Percentiles rank a stretch among this genome's conserved stretches.
Conservation (phyloP, 2,888 invertebrate species). For the Agrochola circellaris region DNA sequence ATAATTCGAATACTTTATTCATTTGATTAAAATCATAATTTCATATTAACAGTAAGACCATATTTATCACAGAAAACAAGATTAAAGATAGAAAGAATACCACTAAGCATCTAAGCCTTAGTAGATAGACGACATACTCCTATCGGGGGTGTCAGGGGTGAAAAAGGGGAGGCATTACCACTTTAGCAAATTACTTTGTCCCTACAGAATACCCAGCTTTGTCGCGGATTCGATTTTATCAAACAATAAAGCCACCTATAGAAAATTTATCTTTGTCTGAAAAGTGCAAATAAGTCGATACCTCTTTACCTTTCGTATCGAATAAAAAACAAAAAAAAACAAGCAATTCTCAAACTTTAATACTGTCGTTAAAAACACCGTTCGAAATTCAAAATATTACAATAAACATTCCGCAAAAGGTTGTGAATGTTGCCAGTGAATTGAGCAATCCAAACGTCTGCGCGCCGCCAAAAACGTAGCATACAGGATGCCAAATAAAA, state of each 20-base stretch:
- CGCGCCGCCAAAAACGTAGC: slow-evolving; percentile 55
- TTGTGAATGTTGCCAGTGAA: slow-evolving; percentile 55
- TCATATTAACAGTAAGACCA: slow-evolving; percentile 11
- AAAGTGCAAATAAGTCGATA: slow-evolving; percentile 48
- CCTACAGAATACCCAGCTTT: slow-evolving; percentile 76
- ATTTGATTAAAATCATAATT: slow-evolving; percentile 4
- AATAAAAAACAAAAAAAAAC: slow-evolving; percentile 7
- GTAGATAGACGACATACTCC: slow-evolving; percentile 65
- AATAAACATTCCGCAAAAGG: slow-evolving; percentile 63
- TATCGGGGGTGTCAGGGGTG: slow-evolving; percentile 63
- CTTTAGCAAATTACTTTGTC: slow-evolving; percentile 84
- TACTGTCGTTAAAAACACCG: slow-evolving; percentile 47
- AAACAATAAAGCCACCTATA: slow-evolving; percentile 73
- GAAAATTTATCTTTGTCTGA: slow-evolving; percentile 61
- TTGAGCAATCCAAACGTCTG: slow-evolving; percentile 63
- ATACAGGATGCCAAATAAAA: slow-evolving; percentile 64
- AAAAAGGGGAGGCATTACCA: slow-evolving; percentile 73
- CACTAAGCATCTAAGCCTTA: slow-evolving; percentile 57
- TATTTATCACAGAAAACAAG: slow-evolving; percentile 32
- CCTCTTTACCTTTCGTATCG: slow-evolving; percentile 29
- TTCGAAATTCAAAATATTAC: slow-evolving; percentile 58
- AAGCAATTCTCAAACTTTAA: slow-evolving; percentile 33
- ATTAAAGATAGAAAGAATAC: slow-evolving; percentile 46
- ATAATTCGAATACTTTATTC: not conserved
- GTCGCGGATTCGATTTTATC: slow-evolving; percentile 77